These are phyloP conservation scores for Elymnias hypermnestra DNA, from an alignment of 1,140 invertebrate species.

Conservation along the genomic window DNA sequence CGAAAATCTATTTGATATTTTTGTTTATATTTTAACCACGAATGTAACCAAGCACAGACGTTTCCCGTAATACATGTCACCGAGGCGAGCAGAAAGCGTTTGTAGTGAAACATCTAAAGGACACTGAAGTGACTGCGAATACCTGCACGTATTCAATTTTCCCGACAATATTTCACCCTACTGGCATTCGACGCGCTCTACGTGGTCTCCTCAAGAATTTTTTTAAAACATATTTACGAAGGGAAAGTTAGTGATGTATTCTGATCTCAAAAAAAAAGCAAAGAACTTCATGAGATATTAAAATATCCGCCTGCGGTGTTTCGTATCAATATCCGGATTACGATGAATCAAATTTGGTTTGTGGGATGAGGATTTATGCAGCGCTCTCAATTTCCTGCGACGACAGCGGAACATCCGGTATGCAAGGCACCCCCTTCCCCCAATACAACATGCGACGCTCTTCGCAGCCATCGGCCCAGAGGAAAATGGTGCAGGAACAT, in stretches of 20 bases:
- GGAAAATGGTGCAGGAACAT: constrained; percentile 65
- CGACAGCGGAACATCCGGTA: constrained; percentile 69
- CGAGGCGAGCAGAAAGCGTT: constrained; percentile 9
- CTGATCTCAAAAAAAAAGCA: constrained; percentile 6
- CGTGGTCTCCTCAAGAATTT: constrained; percentile 37
- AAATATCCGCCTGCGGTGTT: constrained; percentile 46
- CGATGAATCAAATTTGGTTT: constrained; percentile 69
- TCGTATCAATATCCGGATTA: constrained; percentile 74
- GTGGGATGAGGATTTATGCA: constrained; percentile 72
- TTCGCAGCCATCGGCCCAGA: constrained; percentile 36
- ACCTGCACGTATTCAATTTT: constrained; percentile 67
- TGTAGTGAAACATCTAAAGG: constrained; percentile 36
- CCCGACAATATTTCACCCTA: constrained; percentile 61
- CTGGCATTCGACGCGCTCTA: constrained; percentile 43
- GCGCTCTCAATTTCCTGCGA: constrained; percentile 73
- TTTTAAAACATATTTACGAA: constrained; percentile 43
- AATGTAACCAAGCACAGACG: background rate
- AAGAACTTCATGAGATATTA: too few relatives aligned
- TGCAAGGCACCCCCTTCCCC: constrained; percentile 34
- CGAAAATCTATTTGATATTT: background rate
- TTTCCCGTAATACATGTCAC: background rate
- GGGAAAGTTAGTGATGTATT: constrained; percentile 27
- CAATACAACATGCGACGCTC: constrained; percentile 18
- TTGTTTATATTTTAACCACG: background rate
- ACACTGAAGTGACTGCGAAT: constrained; percentile 47